Base-by-base conservation (phyloP, 2,888 invertebrate genomes). In the Ischnus inquisitorius region DNA sequence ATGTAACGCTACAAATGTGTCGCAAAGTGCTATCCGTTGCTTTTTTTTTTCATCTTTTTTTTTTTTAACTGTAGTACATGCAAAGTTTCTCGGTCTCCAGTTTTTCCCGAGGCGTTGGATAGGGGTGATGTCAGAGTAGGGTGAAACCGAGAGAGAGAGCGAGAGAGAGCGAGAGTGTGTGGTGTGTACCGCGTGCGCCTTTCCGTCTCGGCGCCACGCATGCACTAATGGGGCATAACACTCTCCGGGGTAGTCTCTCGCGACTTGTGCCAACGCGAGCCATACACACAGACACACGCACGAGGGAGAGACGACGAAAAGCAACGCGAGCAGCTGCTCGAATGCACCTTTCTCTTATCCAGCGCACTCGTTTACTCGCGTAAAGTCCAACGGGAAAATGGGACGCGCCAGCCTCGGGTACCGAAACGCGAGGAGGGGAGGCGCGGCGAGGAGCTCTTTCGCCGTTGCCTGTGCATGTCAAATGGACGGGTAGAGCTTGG, bases 161-260 rank as follows among this genome's bases (percentile, higher is more conserved):
- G 64, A 3, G 39, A 64, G n/a, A 16, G 57, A 25, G 68, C 14
- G 16, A 48, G 71, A 10, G n/a, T n/a, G n/a, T n/a, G n/a, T n/a
- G n/a, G 39, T 54, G 22, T 28, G 67, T 68, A 34, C 54, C 67
- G 57, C 69, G 69, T 46, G 54, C 81, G 71, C 77, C 71, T 82
- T 82, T 81, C 76, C 77, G 71, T 71, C 77, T 72, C 82, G 57
- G 60, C 74, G 64, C 68, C 78, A 54, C 68, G 62, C 43, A 69
- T 48, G 43, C 62, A 72, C 75, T 79, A 83, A 83, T 83, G 72
- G 79, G 65, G 51, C 76, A 60, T 79, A 72, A 76, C 76, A 79
- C 76, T 79, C 83, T 62, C 83, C 76, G 34, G 34, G 48, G 57
- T 14, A 67, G 83, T 54, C 79, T 83, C 76, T 46, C 65, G 74